Conservation (phyloP, 2,888 invertebrate species). For the Catonia carolina region DNA sequence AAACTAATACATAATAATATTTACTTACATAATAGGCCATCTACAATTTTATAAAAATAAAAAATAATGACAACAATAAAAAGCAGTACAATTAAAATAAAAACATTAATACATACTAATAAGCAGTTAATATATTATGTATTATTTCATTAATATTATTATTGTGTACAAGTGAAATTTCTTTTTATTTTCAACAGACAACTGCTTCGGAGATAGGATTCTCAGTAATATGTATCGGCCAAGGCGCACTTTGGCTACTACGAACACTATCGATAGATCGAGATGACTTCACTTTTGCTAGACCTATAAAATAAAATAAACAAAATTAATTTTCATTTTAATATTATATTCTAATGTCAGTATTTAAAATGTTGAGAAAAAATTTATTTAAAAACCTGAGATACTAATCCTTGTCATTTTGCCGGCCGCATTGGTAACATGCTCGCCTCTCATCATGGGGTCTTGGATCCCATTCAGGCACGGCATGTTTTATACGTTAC, state of each 20-base stretch:
- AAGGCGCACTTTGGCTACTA: constrained; percentile 49
- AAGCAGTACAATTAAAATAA: constrained; percentile 7
- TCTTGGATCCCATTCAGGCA: too few species aligned
- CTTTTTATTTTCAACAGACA: constrained; percentile 53
- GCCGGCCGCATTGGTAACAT: too few species aligned
- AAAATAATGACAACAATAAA: not conserved
- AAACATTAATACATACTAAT: constrained; percentile 7
- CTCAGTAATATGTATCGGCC: constrained; percentile 68
- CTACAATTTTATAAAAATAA: constrained; percentile 2
- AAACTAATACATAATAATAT: too few species aligned
- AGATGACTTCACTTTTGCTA: constrained; percentile 28
- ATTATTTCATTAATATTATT: too few species aligned
- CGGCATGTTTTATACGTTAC: too few species aligned
- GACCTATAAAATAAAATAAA: constrained; percentile 2
- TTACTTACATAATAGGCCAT: too few species aligned
- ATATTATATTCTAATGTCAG: too few species aligned
- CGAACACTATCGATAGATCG: constrained; percentile 40
- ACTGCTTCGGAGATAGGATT: constrained; percentile 70
- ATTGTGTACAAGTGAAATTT: too few species aligned
- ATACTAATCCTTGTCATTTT: too few species aligned
- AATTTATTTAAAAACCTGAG: too few species aligned
- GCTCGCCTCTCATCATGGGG: too few species aligned
- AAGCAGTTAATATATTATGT: not conserved
- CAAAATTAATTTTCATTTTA: constrained; percentile 5
- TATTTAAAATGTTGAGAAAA: too few species aligned